Conservation (phyloP, 2,797 vertebrate genomes). For the Propithecus perrieri region DNA sequence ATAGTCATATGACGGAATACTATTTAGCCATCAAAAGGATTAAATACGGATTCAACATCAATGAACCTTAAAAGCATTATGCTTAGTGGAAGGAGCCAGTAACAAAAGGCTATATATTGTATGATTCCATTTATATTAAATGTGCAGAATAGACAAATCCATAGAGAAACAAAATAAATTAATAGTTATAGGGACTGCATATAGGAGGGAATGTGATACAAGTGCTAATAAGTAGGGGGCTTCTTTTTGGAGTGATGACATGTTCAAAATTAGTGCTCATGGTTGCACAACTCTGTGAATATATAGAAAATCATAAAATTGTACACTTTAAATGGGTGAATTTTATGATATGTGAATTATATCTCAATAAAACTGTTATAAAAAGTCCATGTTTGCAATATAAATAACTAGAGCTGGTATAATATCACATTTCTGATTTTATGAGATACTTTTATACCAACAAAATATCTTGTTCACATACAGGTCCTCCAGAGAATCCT, state of each 20-base stretch:
- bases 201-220: background rate
- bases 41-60: background rate
- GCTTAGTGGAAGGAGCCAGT: background rate
- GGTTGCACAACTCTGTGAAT: background rate
- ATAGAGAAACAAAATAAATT: background rate
- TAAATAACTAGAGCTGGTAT: background rate
- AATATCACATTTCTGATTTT: background rate
- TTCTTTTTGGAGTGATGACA: background rate
- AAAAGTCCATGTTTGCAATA: background rate
- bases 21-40: background rate
- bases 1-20: background rate
- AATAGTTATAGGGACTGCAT: background rate
- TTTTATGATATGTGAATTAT: slow-evolving; percentile 11
- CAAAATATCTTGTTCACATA: background rate
- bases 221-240: background rate
- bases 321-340: background rate
- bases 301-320: background rate
- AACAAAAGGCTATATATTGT: background rate
- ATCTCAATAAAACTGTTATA: background rate
- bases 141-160: background rate
- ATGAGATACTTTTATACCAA: background rate
- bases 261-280: background rate
- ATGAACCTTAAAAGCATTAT: background rate
- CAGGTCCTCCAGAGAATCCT: background rate
- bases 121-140: background rate